phyloP scores from a whole-genome alignment of 2,797 vertebrate species.

The Enteromius trimaculatus region DNA sequence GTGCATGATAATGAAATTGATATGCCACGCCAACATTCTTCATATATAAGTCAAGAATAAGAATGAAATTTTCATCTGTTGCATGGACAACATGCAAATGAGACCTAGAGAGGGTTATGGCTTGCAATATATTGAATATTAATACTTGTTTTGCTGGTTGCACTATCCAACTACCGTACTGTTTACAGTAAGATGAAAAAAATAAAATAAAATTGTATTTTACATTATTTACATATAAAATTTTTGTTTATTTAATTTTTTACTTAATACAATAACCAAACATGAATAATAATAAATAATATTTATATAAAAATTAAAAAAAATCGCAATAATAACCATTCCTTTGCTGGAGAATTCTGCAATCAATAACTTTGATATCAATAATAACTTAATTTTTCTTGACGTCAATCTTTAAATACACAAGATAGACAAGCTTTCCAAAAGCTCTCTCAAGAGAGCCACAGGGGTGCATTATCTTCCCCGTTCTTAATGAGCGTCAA shows the following conservation, averaged over 20 bases:
- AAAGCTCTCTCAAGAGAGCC: constrained; percentile 27
- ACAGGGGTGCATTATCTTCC: constrained; percentile 27
- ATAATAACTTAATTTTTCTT: not conserved
- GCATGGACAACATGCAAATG: constrained; percentile 45
- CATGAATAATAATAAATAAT: not conserved
- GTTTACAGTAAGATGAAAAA: too few relatives aligned
- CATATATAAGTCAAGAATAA: constrained; percentile 35
- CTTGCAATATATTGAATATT: constrained; percentile 12
- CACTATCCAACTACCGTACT: not conserved
- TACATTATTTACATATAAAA: too few relatives aligned
- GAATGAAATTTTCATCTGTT: constrained; percentile 40
- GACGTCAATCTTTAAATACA: not conserved
- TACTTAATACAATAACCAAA: not conserved
- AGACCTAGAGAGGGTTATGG: not conserved
- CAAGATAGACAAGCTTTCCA: constrained; percentile 1
- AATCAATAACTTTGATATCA: not conserved
- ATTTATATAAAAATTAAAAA: not conserved
- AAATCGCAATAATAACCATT: not conserved
- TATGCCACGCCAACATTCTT: constrained; percentile 34
- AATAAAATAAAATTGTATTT: too few relatives aligned
- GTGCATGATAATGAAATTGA: constrained; percentile 40
- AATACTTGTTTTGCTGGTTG: not conserved
- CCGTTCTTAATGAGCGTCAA: constrained; percentile 52
- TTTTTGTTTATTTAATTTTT: not conserved
- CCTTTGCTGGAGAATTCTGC: not conserved